phyloP scores from a whole-genome alignment of 2,113 vertebrate species.

The Pituophis catenifer region DNA sequence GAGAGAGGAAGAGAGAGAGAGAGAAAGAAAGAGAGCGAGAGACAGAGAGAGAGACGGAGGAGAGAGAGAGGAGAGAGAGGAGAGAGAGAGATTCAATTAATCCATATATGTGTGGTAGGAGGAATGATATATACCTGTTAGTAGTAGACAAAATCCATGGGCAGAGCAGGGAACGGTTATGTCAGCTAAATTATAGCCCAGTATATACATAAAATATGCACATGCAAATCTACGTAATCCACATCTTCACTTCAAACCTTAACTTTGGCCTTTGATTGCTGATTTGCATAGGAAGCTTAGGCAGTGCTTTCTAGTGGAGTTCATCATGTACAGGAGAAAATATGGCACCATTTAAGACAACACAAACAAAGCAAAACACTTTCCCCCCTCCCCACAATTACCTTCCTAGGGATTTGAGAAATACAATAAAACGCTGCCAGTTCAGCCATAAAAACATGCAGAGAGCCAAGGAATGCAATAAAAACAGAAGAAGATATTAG shows the following conservation, averaged over 20 bases:
- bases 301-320: background rate
- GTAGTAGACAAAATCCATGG: background rate
- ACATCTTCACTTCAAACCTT: background rate
- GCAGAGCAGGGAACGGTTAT: background rate
- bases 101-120: background rate
- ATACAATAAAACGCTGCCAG: background rate
- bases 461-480: background rate
- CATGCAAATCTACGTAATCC: background rate
- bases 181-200: background rate
- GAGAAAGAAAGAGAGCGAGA: too few species aligned
- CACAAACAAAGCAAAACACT: background rate
- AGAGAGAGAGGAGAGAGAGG: too few species aligned
- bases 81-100: too few species aligned
- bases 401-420: background rate
- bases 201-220: background rate
- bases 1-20: too few species aligned
- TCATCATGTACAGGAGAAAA: background rate
- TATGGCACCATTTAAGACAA: background rate
- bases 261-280: background rate
- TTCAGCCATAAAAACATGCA: background rate
- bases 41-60: too few species aligned
- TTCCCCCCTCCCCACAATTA: background rate
- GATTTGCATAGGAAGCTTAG: background rate
- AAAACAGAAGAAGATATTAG: background rate
- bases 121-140: background rate